Base-by-base conservation (phyloP, 1,140 invertebrate genomes). In the Epicauta chinensis region DNA sequence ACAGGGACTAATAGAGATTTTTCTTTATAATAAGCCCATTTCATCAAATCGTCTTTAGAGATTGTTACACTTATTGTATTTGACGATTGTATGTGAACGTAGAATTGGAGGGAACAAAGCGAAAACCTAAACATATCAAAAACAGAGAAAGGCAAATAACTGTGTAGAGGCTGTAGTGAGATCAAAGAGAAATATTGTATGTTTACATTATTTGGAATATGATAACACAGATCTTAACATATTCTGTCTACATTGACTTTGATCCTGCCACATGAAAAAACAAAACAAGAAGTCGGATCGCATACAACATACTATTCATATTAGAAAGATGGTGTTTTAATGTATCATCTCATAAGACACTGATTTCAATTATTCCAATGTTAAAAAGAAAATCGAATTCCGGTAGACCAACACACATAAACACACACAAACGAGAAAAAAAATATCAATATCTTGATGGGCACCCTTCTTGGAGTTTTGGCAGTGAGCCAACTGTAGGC, bases 71-170 rank as follows among this genome's bases (percentile, higher is more conserved):
- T 23, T 23, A 23, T 9, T 29, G 16, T 23, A n/a, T 43, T 43
- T 43, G 10, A 11, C 7, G 41, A 23, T 30, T 16, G 31, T 11
- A 43, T 43, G 23, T n/a, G n/a, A 41, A 43, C 16, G 16, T 43
- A 43, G 41, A 43, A 43, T 30, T 11, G 41, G 3, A 43, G 41
- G 23, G 41, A 43, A 43, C 41, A 43, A 43, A 43, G 41, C 41
- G 41, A 43, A 43, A 43, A 43, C 23, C 15, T 43, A 43, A 43
- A 43, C 41, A 43, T 43, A 43, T 43, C 41, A 43, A 43, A n/a
- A n/a, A 16, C 23, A 43, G 41, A 43, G 41, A 43, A 43, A 43
- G 41, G 41, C 41, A 43, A 43, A 43, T 43, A 43, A 30, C 41
- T 43, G n/a, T 10, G 41, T 23, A 43, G 41, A 30, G 41, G 31